Base-by-base conservation (phyloP, 1,140 invertebrate genomes). In the Nasonia longicornis region DNA sequence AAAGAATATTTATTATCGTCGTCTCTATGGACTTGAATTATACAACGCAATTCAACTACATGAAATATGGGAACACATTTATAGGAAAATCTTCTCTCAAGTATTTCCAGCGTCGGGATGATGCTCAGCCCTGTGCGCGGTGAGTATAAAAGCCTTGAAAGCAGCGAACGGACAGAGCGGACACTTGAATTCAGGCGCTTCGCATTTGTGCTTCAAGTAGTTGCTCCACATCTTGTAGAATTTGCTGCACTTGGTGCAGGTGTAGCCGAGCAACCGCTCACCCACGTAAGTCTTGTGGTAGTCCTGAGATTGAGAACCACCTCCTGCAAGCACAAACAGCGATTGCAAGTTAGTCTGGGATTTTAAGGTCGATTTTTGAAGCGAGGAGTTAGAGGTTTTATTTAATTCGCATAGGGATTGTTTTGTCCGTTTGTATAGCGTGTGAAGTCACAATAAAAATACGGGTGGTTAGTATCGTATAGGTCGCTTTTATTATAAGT, bases 201-300 rank as follows among this genome's bases (percentile, higher is more conserved):
- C 90, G 84, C 89, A 91, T 81, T 91, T 91, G 85, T 91, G 90
- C 84, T 90, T 91, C 86, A 91, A 83, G 83, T 90, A 91, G 86
- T 90, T 90, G 85, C 89, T 90, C 90, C 90, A 91, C 90, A 90
- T 90, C 86, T 91, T 91, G 89, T 91, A 91, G 89, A 90, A 91
- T 76, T 91, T 91, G 85, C 89, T 90, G 87, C 90, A 91, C 85
- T 90, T 91, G 74, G 88, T 89, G 84, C 90, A 91, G 58, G 90
- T 91, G 83, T 90, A 91, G 84, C 90, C 90, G 85, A 91, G 88
- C 82, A 90, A 86, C 85, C 88, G 89, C 84, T 90, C 89, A 77
- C 89, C 89, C 86, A 90, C 88, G 86, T 90, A 91, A 87, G 90
- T 89, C 87, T 90, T 91, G 82, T 87, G 89, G 85, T 89, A 91